Conservation (phyloP, 2,113 vertebrate genomes). For the Echinops telfairi region DNA sequence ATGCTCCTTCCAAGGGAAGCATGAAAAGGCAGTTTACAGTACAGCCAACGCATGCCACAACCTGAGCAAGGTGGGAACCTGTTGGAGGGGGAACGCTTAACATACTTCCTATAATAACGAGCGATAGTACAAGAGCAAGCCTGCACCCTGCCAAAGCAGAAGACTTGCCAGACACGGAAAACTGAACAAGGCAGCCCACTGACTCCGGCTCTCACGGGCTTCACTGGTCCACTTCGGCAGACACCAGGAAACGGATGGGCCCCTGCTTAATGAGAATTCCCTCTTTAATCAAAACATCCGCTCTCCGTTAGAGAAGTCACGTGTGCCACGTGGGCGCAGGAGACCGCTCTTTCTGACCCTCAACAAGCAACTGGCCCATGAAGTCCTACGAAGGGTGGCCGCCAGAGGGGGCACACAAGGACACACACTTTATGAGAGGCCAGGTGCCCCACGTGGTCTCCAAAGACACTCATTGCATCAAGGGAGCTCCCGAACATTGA, state of each 20-base stretch:
- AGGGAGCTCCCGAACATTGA: not conserved
- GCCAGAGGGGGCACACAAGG: not conserved
- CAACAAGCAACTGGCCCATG: not conserved
- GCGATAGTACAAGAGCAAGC: not conserved
- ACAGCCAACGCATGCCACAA: not conserved
- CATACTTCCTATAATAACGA: not conserved
- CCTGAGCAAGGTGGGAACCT: not conserved
- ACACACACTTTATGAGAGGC: not conserved
- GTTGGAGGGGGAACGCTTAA: not conserved
- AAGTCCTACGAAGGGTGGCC: not conserved
- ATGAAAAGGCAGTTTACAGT: not conserved
- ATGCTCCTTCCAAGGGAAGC: too few species aligned
- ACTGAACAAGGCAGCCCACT: not conserved
- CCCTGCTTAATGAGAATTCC: not conserved
- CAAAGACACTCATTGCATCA: not conserved
- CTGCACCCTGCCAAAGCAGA: not conserved
- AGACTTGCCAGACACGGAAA: not conserved
- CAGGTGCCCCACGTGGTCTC: not conserved
- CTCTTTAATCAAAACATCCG: not conserved
- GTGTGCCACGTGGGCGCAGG: not conserved
- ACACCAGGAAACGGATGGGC: not conserved
- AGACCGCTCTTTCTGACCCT: not conserved
- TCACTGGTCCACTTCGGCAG: not conserved
- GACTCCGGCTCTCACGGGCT: not conserved
- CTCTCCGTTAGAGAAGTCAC: constrained; percentile 7